These are phyloP conservation scores for Sitta carolinensis DNA, from an alignment of 2,797 vertebrate species.

Conservation along the genomic window DNA sequence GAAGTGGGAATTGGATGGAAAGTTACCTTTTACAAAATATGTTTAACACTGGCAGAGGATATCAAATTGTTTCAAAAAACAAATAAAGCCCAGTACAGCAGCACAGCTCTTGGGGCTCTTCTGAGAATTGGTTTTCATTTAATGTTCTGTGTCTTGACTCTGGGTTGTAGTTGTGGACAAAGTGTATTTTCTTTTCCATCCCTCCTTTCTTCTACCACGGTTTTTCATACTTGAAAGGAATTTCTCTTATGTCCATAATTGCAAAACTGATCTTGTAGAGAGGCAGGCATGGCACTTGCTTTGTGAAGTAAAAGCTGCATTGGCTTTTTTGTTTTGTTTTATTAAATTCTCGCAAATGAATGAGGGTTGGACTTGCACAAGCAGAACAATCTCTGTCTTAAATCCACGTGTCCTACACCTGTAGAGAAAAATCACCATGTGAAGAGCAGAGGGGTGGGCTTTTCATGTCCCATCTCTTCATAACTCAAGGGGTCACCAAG, in stretches of 20 bases:
- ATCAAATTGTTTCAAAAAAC: neutral
- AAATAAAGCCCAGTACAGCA: neutral
- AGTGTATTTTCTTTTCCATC: neutral
- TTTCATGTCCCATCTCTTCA: neutral
- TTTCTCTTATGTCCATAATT: neutral
- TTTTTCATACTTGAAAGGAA: neutral
- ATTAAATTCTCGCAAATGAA: neutral
- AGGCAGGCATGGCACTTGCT: neutral
- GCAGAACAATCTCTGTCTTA: neutral
- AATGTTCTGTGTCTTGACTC: neutral
- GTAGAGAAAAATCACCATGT: neutral
- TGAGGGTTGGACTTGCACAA: neutral
- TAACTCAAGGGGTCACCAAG: neutral
- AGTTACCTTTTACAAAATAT: neutral
- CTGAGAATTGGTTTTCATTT: neutral
- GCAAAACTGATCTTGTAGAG: neutral
- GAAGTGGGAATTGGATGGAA: neutral
- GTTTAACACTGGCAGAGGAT: neutral
- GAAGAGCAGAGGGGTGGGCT: neutral
- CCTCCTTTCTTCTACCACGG: neutral
- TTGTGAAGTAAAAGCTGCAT: neutral
- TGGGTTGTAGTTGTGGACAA: neutral
- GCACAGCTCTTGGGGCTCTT: neutral
- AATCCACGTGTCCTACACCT: neutral
- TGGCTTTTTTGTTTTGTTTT: neutral